Evolutionary conservation across 2,888 invertebrate species (phyloP), one percentile per base, ranked within the genome.

Genomic region (Coecobrya sp.): DNA sequence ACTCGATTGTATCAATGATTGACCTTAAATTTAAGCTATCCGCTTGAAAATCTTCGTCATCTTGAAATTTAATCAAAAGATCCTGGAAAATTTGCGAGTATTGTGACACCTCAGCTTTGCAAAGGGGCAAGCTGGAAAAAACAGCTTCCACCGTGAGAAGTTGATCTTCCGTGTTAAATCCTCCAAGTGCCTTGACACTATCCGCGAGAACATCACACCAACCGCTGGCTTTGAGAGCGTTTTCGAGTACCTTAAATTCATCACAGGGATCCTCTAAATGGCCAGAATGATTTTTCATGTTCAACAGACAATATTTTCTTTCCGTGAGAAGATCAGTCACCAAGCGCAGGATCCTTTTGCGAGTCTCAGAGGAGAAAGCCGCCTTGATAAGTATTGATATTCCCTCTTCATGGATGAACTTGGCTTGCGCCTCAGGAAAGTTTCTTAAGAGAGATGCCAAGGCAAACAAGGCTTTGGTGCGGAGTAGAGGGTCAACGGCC

Each of bases 141-240:
- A 93, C 92, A 16, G 94, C 94, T 65, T 92, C 94, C 10, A 92
- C 92, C 16, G 93, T 93, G 19, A 93, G 91, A 25, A 94, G 91
- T 87, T 94, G 94, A 62, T 94, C 94, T 16, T 93, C 94, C 11
- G 85, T 89, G 11, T 94, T 94, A 88, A 94, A 94, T 19, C 92
- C 89, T 4, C 55, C 89, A 0, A 94, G 68, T 81, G 93, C 93
- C 49, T 93, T 82, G 19, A 94, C 86, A 76, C 86, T 93, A 30
- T 94, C 94, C 13, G 42, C 82, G 0, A 94, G 68, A n/a, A 94
- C 89, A 22, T 94, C 93, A 79, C 94, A 94, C 94, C 94, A 94
- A 0, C 93, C 94, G 87, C 92, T 92, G 4, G 87, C 70, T 36
- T 86, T 89, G 4, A 94, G 84, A 10, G 93, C 85, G 42, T 85